Evolutionary conservation across 1,140 invertebrate genomes (phyloP).

Genomic region (Alviniconcha marisindica): DNA sequence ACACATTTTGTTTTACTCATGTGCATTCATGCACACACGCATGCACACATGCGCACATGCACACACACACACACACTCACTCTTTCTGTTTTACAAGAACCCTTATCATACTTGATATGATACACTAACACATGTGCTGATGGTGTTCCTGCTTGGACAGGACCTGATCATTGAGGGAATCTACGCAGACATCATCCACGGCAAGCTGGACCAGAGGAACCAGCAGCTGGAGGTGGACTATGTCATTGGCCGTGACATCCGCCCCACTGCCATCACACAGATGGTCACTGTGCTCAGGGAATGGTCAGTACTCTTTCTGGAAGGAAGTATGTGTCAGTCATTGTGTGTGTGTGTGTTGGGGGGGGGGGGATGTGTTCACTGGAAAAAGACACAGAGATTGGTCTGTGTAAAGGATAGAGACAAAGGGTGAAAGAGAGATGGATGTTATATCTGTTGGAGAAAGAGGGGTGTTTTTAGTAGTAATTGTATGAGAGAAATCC

Average conservation of each 20-base stretch:
- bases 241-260: constrained; percentile 94
- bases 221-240: constrained; percentile 95
- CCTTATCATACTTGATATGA: no score
- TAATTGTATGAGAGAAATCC: neutral
- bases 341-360: no score
- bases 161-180: constrained; percentile 99
- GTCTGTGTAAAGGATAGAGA: no score
- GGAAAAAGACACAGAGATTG: neutral
- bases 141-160: constrained; percentile 48
- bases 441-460: neutral
- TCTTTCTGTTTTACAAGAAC: neutral
- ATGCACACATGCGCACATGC: neutral
- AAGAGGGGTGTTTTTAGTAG: neutral
- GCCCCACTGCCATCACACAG: constrained; percentile 79
- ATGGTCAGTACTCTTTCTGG: constrained; percentile 64
- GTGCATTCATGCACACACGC: neutral
- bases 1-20: neutral
- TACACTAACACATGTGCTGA: neutral
- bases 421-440: neutral
- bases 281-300: constrained; percentile 72
- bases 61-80: neutral
- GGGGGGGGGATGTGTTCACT: no score
- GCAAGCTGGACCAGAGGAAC: constrained; percentile 97
- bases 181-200: constrained; percentile 97
- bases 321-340: neutral